phyloP scores from a whole-genome alignment of 2,797 vertebrate genomes.

The Amphiprion clarkii region DNA sequence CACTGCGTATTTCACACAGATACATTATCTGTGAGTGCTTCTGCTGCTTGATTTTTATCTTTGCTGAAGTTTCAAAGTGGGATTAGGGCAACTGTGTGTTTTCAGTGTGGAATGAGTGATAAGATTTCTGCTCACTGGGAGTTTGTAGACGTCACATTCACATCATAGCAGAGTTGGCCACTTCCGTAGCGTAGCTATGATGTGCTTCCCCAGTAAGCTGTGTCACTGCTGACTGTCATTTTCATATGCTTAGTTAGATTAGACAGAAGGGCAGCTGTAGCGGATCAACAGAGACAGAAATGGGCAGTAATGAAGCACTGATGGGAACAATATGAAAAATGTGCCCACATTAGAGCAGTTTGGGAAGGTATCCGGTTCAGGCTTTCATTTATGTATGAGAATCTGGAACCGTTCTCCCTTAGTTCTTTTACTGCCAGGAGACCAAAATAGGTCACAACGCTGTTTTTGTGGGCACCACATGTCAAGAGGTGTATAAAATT shows the following conservation, averaged over 20 bases:
- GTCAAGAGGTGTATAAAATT: slow-evolving; percentile 34
- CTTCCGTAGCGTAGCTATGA: background rate
- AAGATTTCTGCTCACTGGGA: slow-evolving; percentile 19
- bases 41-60: slow-evolving; percentile 70
- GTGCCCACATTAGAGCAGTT: slow-evolving; percentile 1
- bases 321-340: slow-evolving; percentile 15
- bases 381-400: slow-evolving; percentile 14
- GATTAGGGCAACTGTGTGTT: slow-evolving; percentile 59
- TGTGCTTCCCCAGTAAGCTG: slow-evolving; percentile 6
- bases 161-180: background rate
- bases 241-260: slow-evolving; percentile 9
- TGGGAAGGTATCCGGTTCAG: slow-evolving; percentile 3
- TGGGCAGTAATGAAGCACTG: slow-evolving; percentile 3
- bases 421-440: slow-evolving; percentile 1
- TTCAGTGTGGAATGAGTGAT: slow-evolving; percentile 34
- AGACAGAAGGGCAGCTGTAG: slow-evolving; percentile 5
- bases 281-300: slow-evolving; percentile 16
- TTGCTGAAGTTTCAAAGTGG: slow-evolving; percentile 67
- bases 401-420: background rate
- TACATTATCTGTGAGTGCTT: slow-evolving; percentile 64
- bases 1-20: slow-evolving; percentile 62
- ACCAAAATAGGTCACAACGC: slow-evolving; percentile 49
- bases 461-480: slow-evolving; percentile 38
- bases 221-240: slow-evolving; percentile 7
- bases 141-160: slow-evolving; percentile 8